Evolutionary conservation across 2,797 vertebrate genomes (phyloP).

Genomic region (Denticeps clupeoides): DNA sequence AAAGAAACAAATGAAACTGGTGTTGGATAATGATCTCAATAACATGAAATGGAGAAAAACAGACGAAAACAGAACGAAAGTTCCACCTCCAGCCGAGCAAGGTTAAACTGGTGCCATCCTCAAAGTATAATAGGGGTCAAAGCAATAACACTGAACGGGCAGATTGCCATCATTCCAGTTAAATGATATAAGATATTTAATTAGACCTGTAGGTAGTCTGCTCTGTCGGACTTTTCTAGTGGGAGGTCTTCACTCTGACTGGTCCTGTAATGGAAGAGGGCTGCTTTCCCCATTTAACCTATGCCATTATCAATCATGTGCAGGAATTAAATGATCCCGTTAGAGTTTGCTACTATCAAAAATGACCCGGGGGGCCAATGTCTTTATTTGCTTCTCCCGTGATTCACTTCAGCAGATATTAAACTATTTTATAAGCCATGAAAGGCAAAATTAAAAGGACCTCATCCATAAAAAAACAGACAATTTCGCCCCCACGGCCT

Average conservation of each 20-base stretch:
- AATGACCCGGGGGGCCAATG: constrained; percentile 84
- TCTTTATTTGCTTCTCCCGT: constrained; percentile 85
- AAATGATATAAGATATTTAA: constrained; percentile 98
- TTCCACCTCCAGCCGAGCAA: constrained; percentile 67
- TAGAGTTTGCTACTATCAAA: constrained; percentile 93
- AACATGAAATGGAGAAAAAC: no score
- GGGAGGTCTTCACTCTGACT: constrained; percentile 94
- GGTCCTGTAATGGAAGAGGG: constrained; percentile 93
- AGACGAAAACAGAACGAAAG: constrained; percentile 41
- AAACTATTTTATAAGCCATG: constrained; percentile 90
- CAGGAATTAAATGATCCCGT: constrained; percentile 96
- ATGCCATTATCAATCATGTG: constrained; percentile 85
- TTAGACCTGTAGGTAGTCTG: constrained; percentile 88
- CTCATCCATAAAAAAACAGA: constrained; percentile 81
- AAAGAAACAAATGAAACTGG: no score
- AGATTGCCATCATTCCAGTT: constrained; percentile 92
- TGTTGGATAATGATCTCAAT: no score
- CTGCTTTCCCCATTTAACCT: constrained; percentile 89
- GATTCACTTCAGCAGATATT: constrained; percentile 94
- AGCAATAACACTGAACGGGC: constrained; percentile 88
- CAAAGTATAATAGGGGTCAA: constrained; percentile 86
- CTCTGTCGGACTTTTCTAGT: constrained; percentile 85
- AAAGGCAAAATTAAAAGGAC: constrained; percentile 87
- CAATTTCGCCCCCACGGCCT: constrained; percentile 63
- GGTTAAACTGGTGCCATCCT: constrained; percentile 74